phyloP scores from a whole-genome alignment of 2,113 vertebrate genomes.

The Gobio gobio region DNA sequence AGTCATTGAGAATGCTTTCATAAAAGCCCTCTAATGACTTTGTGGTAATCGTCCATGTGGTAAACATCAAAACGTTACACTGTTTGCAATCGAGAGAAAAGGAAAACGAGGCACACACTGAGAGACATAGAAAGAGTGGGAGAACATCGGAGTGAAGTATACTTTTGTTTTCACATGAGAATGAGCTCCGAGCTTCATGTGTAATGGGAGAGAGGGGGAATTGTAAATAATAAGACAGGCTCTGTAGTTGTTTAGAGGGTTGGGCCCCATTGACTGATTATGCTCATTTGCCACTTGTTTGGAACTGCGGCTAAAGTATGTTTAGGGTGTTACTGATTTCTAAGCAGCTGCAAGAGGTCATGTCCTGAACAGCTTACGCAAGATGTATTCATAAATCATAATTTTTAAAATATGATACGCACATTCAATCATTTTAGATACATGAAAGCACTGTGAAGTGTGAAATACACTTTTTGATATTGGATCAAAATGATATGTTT shows the following conservation, averaged over 20 bases:
- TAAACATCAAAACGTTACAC: conserved; percentile 65
- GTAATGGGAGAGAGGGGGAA: conserved; percentile 17
- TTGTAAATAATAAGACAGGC: conserved; percentile 18
- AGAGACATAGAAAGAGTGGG: background rate
- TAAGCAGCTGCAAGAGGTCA: conserved; percentile 40
- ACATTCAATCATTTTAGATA: background rate
- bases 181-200: conserved; percentile 44
- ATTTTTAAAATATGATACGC: background rate
- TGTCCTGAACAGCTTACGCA: background rate
- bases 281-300: conserved; percentile 36
- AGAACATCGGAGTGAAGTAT: conserved; percentile 42
- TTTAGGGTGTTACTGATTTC: background rate
- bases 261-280: conserved; percentile 40
- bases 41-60: conserved; percentile 53
- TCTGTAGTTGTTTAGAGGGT: conserved; percentile 18
- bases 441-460: background rate
- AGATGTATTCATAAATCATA: background rate
- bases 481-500: background rate
- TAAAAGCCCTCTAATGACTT: conserved; percentile 24
- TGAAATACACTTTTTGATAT: background rate
- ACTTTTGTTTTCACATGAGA: conserved; percentile 42
- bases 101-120: background rate
- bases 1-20: conserved; percentile 37
- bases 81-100: conserved; percentile 61
- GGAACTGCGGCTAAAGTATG: conserved; percentile 4